Base-by-base conservation (phyloP, 2,113 vertebrate species). In the Stigmatopora argus region DNA sequence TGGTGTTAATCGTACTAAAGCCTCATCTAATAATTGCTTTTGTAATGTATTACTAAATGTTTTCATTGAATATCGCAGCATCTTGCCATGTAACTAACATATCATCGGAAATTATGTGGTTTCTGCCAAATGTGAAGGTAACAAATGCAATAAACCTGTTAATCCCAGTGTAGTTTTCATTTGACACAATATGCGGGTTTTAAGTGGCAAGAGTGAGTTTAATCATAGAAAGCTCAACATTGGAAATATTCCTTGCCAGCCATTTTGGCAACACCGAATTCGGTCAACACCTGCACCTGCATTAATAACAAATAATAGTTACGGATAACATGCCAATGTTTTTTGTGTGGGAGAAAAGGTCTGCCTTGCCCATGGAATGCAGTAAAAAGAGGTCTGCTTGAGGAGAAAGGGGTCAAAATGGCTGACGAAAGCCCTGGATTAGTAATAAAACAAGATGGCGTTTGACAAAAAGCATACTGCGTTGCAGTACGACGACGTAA, bases 381-480 rank as follows among this genome's bases (percentile, higher is more conserved):
- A 12, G 58, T 41, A 61, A 61, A n/a, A 61, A 44, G 17, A 41
- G 3, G 9, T 60, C n/a, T 23, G 21, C 23, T 19, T 9, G 26
- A 13, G 12, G 59, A 58, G 72, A 72, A 66, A 73, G 77, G 83
- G 71, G 57, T 75, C 80, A 90, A 91, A 91, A 92, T 91, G 90
- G 90, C 90, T 83, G 90, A 80, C 76, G 67, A 83, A 63, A 66
- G 17, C n/a, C 65, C 62, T 67, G 60, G 46, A 48, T 19, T 52
- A 51, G n/a, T 77, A 83, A 70, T 71, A 55, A 69, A 79, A 89
- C 89, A 92, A 92, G 90, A 92, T 92, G 90, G 90, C 89, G 90
- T 84, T 83, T 81, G 69, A 80, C 78, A 80, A 85, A 80, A 77
- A 66, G 80, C 74, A 45, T 53, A 47, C 62, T 49, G 46, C 15